Percentiles rank a stretch among this genome's conserved stretches.
Conservation (phyloP, 2,888 invertebrate species). For the Cheiracanthium punctorium region DNA sequence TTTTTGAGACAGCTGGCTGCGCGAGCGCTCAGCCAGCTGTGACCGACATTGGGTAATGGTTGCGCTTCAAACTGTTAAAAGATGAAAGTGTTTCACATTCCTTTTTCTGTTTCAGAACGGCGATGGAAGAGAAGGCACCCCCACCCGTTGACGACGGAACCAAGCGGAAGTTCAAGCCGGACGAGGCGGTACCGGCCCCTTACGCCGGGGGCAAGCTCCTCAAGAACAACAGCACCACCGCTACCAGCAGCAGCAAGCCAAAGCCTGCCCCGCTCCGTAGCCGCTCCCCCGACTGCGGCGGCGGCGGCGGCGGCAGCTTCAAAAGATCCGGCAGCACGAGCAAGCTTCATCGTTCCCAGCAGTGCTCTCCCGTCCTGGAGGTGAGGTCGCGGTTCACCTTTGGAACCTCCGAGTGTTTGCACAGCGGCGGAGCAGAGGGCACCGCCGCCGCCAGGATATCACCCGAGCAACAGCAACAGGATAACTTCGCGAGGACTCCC, state of each 20-base stretch:
- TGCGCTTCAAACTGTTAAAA: too few relatives aligned
- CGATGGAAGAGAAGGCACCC: neutral
- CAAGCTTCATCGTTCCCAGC: conserved; percentile 33
- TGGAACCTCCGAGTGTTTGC: conserved; percentile 47
- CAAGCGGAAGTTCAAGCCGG: conserved; percentile 25
- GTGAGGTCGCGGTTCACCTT: conserved; percentile 45
- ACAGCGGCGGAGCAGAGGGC: too few relatives aligned
- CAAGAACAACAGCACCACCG: neutral
- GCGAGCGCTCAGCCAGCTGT: too few relatives aligned
- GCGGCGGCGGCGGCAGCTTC: neutral
- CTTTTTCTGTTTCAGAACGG: too few relatives aligned
- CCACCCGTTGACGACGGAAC: neutral
- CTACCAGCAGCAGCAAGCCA: neutral
- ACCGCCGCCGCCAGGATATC: too few relatives aligned
- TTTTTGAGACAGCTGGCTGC: too few relatives aligned
- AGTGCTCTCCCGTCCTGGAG: conserved; percentile 33
- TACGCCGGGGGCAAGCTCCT: neutral
- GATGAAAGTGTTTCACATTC: too few relatives aligned
- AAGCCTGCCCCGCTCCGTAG: neutral
- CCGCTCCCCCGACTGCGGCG: neutral
- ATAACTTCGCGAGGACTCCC: conserved; percentile 22
- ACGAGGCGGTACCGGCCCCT: neutral
- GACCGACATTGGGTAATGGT: too few relatives aligned
- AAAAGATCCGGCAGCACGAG: neutral
- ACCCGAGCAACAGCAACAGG: neutral